Evolutionary conservation across 37 sponge, comb jelly and placozoan species (phyloP), one percentile per base, ranked within the genome.

Genomic region (Beroe forskalii): DNA sequence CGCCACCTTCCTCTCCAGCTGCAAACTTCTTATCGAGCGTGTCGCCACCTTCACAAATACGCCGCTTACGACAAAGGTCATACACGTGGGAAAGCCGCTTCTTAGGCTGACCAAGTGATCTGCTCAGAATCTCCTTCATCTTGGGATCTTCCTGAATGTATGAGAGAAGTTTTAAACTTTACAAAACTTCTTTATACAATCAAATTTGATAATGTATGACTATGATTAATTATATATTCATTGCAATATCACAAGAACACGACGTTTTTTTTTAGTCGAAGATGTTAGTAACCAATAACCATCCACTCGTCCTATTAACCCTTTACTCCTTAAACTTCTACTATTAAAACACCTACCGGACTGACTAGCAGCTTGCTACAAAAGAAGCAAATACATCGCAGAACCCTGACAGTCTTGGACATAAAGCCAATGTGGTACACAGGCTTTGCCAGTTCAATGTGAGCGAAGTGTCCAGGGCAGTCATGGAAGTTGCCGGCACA

Each of bases 401-500:
- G 93, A 0, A 99, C 42, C 62, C 95, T 92, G 63, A 99, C 76
- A 32, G 89, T 95, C 89, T 96, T 96, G 33, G 92, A 90, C 67
- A 99, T 91, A 41, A 93, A 96, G 0, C 96, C 97, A 67, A 99
- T 91, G 89, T 99, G 99, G 40, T 91, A 99, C 3, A 99, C 99
- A 28, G 97, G 99, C 76, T 94, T 96, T 67, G 99, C 95, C 24
- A 99, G 91, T 28, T 96, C 97, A 91, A 99, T 99, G 94, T 99
- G 99, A 0, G 97, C 99, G 92, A 99, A 96, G 90, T 99, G 99
- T 0, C 99, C 99, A 4, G 99, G 99, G 37, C 99, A 99, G 41
- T 92, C 93, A 19, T 94, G 92, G 94, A 99, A 95, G 93, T 95
- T 96, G 0, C 99, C 99, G 24, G 96, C 99, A 93, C 99, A 99